Base-by-base conservation (phyloP, 2,113 vertebrate species). In the Ploceus nigricollis region DNA sequence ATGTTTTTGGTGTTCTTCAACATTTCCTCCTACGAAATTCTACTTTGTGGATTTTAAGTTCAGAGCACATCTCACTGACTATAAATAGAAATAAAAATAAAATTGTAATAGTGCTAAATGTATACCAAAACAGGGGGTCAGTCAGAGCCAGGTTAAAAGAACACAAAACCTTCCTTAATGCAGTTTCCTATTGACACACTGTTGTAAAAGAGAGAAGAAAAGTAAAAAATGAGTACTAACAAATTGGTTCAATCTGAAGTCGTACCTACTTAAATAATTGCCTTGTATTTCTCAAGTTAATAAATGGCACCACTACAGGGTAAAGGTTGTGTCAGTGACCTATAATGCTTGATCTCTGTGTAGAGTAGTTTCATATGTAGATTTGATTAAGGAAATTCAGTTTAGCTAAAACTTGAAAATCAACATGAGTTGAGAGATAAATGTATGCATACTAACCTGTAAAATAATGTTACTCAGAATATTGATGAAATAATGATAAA, bases 241-340 rank as follows among this genome's bases (percentile, higher is more conserved):
- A 86, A 91, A 95, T 91, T 56, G 89, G 84, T 91, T 93, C 82
- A 90, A 54, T 91, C 71, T 91, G 89, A 93, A 96, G 45, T 90
- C 45, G 68, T 75, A 15, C 47, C 63, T 85, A 72, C 78, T 93
- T 82, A 76, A 93, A 94, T 85, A 92, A 93, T 87, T 93, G 58
- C 42, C 58, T 83, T 80, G 30, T 65, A 54, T 80, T 90, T 79
- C 64, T 75, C 13, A 35, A 71, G n/a, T 81, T 87, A 94, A 79
- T 70, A 87, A 87, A 93, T 91, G 77, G 30, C 69, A 61, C 80
- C 56, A 33, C 31, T 68, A 11, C 27, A 70, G 54, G 35, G 84
- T 47, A 76, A 64, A 90, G 66, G 58, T 94, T 93, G 35, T 10
- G 11, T 80, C 75, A 65, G 39, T 95, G 91, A 88, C 91, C 83